Conservation (phyloP, 1,140 invertebrate species). For the Uloborus diversus region DNA sequence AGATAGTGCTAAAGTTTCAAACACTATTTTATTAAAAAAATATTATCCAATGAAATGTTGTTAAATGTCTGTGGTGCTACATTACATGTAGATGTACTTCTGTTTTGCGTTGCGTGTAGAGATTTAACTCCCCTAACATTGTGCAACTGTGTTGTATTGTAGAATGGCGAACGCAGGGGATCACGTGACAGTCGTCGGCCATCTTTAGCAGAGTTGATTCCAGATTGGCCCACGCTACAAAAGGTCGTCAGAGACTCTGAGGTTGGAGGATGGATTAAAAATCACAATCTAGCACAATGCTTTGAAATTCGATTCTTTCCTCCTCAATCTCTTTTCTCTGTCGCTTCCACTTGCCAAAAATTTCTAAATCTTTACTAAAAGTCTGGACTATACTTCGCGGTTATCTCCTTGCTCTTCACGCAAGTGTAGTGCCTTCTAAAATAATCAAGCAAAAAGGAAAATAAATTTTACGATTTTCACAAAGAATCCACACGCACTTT, state of each 20-base stretch:
- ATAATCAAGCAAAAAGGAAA: too few relatives aligned
- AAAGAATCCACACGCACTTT: too few relatives aligned
- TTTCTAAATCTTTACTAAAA: background rate
- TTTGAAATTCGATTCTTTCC: conserved; percentile 62
- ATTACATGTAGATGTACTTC: background rate
- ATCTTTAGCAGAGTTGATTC: conserved; percentile 93
- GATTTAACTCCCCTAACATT: conserved; percentile 15
- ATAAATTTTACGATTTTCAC: too few relatives aligned
- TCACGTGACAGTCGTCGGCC: conserved; percentile 76
- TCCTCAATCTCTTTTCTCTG: conserved; percentile 60
- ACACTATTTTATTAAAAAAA: too few relatives aligned
- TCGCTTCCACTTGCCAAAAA: conserved; percentile 24
- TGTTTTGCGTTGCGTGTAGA: conserved; percentile 5
- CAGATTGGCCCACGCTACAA: conserved; percentile 94
- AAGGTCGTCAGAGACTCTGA: conserved; percentile 73
- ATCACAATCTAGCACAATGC: conserved; percentile 61
- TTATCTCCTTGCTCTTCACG: too few relatives aligned
- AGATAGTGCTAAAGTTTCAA: too few relatives aligned
- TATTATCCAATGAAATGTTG: too few relatives aligned
- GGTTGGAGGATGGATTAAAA: conserved; percentile 64
- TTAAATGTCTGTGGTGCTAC: background rate
- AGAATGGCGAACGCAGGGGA: conserved; percentile 60
- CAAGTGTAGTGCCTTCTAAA: too few relatives aligned
- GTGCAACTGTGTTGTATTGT: conserved; percentile 52
- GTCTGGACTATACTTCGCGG: too few relatives aligned